phyloP scores from a whole-genome alignment of 64 coral and sea anemone genomes.

The Actinia tenebrosa region DNA sequence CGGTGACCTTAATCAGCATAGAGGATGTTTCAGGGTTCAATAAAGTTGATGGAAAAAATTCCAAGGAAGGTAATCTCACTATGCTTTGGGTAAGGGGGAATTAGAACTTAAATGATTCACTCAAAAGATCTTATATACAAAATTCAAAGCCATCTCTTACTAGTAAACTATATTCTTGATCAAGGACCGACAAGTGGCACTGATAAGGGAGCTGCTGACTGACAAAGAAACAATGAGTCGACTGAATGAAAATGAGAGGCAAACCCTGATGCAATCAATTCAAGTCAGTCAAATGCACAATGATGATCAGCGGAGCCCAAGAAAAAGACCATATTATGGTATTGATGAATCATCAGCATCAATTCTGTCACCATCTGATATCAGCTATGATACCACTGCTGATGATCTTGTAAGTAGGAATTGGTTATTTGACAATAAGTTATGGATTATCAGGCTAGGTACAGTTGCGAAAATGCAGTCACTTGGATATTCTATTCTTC shows the following conservation, averaged over 20 bases:
- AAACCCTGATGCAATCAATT: slow-evolving; percentile 66
- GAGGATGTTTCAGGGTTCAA: too few relatives aligned
- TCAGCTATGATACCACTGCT: slow-evolving; percentile 81
- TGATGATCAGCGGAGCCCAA: slow-evolving; percentile 66
- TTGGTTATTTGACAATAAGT: too few relatives aligned
- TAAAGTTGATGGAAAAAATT: too few relatives aligned
- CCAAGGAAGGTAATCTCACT: too few relatives aligned
- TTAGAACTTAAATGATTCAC: too few relatives aligned
- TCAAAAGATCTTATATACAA: too few relatives aligned
- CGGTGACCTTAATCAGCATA: too few relatives aligned
- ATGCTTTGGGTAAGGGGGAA: too few relatives aligned
- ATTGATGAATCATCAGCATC: slow-evolving; percentile 79
- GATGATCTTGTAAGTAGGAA: slow-evolving; percentile 68
- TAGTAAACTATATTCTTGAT: neutral
- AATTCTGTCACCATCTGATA: slow-evolving; percentile 84
- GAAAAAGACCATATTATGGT: slow-evolving; percentile 51
- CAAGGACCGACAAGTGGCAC: slow-evolving; percentile 80
- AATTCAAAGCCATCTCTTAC: neutral
- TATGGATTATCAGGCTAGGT: too few relatives aligned
- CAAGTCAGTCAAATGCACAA: slow-evolving; percentile 73
- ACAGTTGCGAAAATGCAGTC: too few relatives aligned
- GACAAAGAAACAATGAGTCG: slow-evolving; percentile 81
- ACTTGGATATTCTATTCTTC: too few relatives aligned
- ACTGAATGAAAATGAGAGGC: slow-evolving; percentile 83
- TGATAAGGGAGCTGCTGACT: slow-evolving; percentile 83